Base-by-base conservation (phyloP, 2,113 vertebrate genomes). In the Rhinoptilus africanus region DNA sequence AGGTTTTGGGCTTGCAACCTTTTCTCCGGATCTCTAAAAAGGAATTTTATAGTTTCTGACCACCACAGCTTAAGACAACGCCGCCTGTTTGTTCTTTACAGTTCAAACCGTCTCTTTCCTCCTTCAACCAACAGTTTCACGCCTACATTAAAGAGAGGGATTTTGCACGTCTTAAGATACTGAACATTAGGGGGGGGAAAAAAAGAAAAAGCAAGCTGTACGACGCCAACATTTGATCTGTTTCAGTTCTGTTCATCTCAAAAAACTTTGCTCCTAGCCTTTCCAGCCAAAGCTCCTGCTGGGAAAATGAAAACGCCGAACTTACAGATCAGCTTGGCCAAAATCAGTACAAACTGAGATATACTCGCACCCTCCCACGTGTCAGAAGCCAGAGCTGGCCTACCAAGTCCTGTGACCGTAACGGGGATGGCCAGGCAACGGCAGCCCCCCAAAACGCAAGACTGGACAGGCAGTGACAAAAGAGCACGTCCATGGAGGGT, bases 401-500 rank as follows among this genome's bases (percentile, higher is more conserved):
- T 43, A 41, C 30, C 39, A 78, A 88, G 64, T 45, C 60, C 13
- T 1, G 22, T 2, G 20, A 66, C 57, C 4, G 4, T 19, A 47
- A 34, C 1, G 14, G 30, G 54, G n/a, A 62, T 22, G 66, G 54
- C 5, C 53, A 57, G 48, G 47, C n/a, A 83, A 27, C 13, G 41
- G 10, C 41, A 56, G 22, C 22, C n/a, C 51, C 43, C 62, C 35
- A 57, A 71, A 73, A 59, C 2, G 2, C 2, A 2, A 13, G 59
- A 17, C 12, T 21, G 30, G 39, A 23, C 35, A 39, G 68, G 81
- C 66, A 81, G 34, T 3, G 2, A 59, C 13, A 23, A 47, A 45
- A 35, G 32, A 3, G 43, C 18, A 54, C 0, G 0, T 32, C 48
- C 63, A 39, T 2, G 8, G 27, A 76, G 57, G 37, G 4, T 27